Evolutionary conservation across 2,113 vertebrate genomes (phyloP).

Genomic region (Fregetta grallaria): DNA sequence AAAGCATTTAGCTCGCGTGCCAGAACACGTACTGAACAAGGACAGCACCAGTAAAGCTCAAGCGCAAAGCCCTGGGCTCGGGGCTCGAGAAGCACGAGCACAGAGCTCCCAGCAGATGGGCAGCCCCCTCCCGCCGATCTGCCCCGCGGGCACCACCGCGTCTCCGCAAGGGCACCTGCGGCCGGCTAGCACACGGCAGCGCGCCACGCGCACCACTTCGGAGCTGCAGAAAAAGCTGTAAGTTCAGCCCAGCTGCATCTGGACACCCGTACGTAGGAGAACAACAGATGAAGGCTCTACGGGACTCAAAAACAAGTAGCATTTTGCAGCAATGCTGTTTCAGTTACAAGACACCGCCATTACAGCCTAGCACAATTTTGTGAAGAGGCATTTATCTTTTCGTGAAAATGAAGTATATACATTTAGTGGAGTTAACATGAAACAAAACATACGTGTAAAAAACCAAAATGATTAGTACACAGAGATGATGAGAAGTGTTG

Average conservation of each 20-base stretch:
- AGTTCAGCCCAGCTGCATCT: neutral
- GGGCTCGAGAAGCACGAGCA: accelerated
- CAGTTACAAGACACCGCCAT: neutral
- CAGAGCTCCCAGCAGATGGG: neutral
- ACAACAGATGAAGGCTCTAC: neutral
- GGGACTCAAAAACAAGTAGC: neutral
- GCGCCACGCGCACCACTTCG: accelerated
- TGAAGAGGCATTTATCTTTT: neutral
- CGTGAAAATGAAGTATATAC: neutral
- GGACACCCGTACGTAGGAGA: neutral
- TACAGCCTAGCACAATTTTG: neutral
- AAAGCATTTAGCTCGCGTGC: neutral
- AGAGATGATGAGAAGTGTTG: neutral
- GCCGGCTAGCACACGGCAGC: neutral
- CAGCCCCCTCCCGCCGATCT: neutral
- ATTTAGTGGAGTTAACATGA: neutral
- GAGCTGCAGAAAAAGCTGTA: neutral
- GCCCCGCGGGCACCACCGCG: accelerated
- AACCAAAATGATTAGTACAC: neutral
- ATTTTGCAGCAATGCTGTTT: neutral
- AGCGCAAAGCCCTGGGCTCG: neutral
- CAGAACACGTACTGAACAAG: neutral
- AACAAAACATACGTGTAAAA: neutral
- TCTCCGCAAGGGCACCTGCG: accelerated
- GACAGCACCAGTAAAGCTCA: neutral